Conservation (phyloP, 1,140 invertebrate species). For the Helicoverpa armigera region DNA sequence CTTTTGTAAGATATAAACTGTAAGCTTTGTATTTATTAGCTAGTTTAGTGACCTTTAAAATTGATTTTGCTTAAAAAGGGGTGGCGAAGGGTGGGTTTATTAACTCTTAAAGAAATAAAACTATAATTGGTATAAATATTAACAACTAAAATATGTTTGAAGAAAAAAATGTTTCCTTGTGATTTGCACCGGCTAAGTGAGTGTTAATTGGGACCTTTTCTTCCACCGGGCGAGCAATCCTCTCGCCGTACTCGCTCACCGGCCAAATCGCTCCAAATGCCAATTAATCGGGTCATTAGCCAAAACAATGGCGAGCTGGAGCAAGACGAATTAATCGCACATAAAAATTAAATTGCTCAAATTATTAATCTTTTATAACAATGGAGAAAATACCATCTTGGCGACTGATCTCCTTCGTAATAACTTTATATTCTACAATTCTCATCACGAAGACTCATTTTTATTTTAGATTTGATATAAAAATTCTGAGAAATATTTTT, state of each 20-base stretch:
- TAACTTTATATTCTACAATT: not conserved
- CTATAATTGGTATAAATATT: not conserved
- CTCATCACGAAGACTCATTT: not conserved
- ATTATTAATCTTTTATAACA: constrained; percentile 33
- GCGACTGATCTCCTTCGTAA: not conserved
- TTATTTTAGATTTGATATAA: too few relatives aligned
- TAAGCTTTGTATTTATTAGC: too few relatives aligned
- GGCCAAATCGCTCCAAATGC: constrained; percentile 46
- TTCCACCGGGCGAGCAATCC: not conserved
- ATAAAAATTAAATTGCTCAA: constrained; percentile 50
- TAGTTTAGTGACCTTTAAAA: too few relatives aligned
- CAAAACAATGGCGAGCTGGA: constrained; percentile 48
- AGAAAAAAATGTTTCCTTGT: not conserved
- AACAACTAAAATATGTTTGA: too few relatives aligned
- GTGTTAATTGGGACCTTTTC: constrained; percentile 32
- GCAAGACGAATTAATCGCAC: constrained; percentile 34
- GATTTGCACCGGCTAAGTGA: not conserved
- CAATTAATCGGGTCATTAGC: constrained; percentile 57
- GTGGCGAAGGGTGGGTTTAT: too few relatives aligned
- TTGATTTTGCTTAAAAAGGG: too few relatives aligned
- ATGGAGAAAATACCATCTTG: constrained; percentile 4
- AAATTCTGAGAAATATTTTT: too few relatives aligned
- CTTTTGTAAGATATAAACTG: too few relatives aligned
- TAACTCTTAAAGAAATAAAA: not conserved
- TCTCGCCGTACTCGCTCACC: constrained; percentile 19